Percentiles rank a stretch among this genome's conserved stretches.
Conservation (phyloP, 1,140 invertebrate species). For the Chrysopa pallens region DNA sequence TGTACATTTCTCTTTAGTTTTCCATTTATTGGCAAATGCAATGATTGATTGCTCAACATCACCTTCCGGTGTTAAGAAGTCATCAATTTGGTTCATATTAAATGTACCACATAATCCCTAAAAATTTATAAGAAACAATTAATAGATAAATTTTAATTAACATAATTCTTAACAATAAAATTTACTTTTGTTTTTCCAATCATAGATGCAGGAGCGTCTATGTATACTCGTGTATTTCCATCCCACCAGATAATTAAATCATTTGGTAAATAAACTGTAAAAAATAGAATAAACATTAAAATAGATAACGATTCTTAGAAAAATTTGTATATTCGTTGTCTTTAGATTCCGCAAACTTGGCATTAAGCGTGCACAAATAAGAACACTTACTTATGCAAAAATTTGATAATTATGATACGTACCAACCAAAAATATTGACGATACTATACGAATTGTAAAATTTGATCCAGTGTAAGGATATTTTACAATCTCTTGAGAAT, state of each 20-base stretch:
- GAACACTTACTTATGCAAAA: no score
- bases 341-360: no score
- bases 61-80: constrained; percentile 71
- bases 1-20: constrained; percentile 50
- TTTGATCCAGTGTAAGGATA: constrained; percentile 40
- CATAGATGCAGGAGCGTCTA: constrained; percentile 58
- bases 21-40: constrained; percentile 80
- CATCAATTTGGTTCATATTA: constrained; percentile 69
- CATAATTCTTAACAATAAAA: no score
- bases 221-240: constrained; percentile 56
- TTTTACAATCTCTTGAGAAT: constrained; percentile 45
- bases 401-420: no score
- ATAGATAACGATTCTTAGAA: no score
- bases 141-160: neutral
- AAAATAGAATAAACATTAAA: no score
- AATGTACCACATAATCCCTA: constrained; percentile 79
- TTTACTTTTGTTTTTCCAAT: constrained; percentile 37
- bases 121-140: constrained; percentile 3
- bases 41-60: constrained; percentile 56
- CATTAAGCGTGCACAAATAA: no score
- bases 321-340: no score
- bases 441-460: constrained; percentile 45
- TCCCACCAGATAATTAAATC: constrained; percentile 73
- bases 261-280: constrained; percentile 49
- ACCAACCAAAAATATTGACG: constrained; percentile 56